A percentile compares a stretch with the other conserved stretches of the same genome.
These are phyloP conservation scores for Lepus americanus DNA, from an alignment of 2,113 vertebrate genomes.

Conservation along the genomic window DNA sequence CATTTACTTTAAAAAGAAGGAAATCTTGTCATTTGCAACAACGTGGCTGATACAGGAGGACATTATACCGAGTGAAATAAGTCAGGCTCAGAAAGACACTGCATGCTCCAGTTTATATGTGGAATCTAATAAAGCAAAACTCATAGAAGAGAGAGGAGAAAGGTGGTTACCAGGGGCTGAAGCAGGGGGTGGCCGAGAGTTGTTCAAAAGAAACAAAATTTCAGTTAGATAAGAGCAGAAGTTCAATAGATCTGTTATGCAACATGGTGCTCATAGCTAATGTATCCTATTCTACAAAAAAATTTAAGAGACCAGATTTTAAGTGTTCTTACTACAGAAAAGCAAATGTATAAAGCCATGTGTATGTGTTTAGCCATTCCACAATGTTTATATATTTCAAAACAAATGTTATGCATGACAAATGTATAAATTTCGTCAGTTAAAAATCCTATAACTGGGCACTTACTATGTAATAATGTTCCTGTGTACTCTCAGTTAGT, in stretches of 20 bases:
- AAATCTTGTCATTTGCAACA: not conserved
- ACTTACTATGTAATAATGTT: not conserved
- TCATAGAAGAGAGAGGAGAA: not conserved
- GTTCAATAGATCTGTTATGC: not conserved
- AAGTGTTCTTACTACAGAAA: not conserved
- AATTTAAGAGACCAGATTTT: not conserved
- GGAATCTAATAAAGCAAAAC: not conserved
- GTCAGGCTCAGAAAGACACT: not conserved
- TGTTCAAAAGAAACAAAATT: not conserved
- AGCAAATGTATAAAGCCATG: not conserved
- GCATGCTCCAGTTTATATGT: not conserved
- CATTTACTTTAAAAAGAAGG: not conserved
- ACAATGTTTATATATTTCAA: not conserved
- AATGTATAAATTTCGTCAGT: not conserved
- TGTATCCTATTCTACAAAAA: not conserved
- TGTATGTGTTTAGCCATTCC: not conserved
- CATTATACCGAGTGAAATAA: not conserved
- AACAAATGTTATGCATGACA: not conserved
- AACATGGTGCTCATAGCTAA: not conserved
- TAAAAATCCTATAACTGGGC: not conserved
- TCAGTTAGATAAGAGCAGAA: not conserved
- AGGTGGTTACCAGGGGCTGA: not conserved
- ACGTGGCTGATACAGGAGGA: not conserved
- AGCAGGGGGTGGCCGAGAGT: fast-evolving
- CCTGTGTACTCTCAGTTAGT: not conserved